Percentiles rank a stretch among this genome's conserved stretches.
Conservation (phyloP, 2,797 vertebrate species). For the Sus cebifrons region DNA sequence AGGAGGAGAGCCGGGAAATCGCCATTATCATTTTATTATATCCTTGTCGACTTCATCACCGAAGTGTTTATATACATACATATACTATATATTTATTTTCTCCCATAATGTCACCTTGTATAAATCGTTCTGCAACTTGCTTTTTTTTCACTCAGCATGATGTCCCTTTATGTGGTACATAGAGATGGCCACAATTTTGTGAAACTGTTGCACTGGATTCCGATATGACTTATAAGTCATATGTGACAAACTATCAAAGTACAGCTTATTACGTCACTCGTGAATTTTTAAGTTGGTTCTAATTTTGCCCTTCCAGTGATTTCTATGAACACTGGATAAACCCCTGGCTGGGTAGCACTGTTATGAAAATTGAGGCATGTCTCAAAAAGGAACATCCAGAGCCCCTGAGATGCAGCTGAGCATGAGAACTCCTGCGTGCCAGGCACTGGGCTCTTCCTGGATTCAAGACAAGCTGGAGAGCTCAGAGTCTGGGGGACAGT, state of each 20-base stretch:
- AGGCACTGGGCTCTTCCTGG: background rate
- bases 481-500: background rate
- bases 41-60: background rate
- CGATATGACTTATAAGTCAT: background rate
- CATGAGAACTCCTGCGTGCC: background rate
- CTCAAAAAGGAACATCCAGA: background rate
- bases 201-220: background rate
- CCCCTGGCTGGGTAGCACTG: rapidly evolving
- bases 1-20: background rate
- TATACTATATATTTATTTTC: background rate
- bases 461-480: background rate
- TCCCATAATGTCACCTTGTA: background rate
- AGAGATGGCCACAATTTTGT: background rate
- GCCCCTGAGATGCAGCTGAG: background rate
- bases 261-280: background rate
- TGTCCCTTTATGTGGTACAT: background rate
- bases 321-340: background rate
- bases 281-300: background rate
- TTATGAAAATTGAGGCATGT: background rate
- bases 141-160: background rate
- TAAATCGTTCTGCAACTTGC: background rate
- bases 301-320: background rate
- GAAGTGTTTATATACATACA: background rate
- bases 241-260: background rate
- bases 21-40: background rate